Evolutionary conservation across 2,113 vertebrate species (phyloP), one percentile per base, ranked within the genome.

Genomic region (Psammodynastes pulverulentus): DNA sequence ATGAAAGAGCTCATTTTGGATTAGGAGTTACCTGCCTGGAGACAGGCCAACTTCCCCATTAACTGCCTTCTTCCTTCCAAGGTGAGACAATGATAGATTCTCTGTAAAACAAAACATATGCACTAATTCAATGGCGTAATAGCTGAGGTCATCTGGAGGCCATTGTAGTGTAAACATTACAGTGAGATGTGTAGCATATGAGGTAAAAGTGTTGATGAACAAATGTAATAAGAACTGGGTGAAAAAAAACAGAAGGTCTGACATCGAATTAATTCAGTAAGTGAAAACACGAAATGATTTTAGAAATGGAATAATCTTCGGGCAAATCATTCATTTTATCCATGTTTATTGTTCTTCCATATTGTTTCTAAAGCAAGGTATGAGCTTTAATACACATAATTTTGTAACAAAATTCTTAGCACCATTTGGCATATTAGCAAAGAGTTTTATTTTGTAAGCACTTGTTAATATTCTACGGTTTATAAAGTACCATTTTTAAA

Each of bases 21-120:
- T 26, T 86, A 49, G 87, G n/a, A 88, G 51, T 39, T 13, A 23
- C 51, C n/a, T 23, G 19, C 23, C 34, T 88, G 10, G 49, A 87
- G 34, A 9, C 34, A 88, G 84, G n/a, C 49, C 86, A 94, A 92
- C 94, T 17, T 95, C 92, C 94, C 67, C 46, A 23, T 86, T 92
- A 94, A 94, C 94, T 58, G 52, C 9, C 21, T 94, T 89, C 94
- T 13, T 88, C 84, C 93, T 88, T 94, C 95, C 95, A 91, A 93
- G 94, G 94, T 93, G 93, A 87, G 17, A 86, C 89, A 93, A 86
- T 88, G 91, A 95, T 94, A 96, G 93, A 96, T 94, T 86, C 94
- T 13, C 91, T 62, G 89, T 94, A 93, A 39, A 95, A 95, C 8
- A 94, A 95, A 93, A 94, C 89, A 95, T 95, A 92, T 96, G 93